Evolutionary conservation across 2,797 vertebrate species (phyloP), one percentile per base, ranked within the genome.

Genomic region (Phrynocephalus vlangalii): DNA sequence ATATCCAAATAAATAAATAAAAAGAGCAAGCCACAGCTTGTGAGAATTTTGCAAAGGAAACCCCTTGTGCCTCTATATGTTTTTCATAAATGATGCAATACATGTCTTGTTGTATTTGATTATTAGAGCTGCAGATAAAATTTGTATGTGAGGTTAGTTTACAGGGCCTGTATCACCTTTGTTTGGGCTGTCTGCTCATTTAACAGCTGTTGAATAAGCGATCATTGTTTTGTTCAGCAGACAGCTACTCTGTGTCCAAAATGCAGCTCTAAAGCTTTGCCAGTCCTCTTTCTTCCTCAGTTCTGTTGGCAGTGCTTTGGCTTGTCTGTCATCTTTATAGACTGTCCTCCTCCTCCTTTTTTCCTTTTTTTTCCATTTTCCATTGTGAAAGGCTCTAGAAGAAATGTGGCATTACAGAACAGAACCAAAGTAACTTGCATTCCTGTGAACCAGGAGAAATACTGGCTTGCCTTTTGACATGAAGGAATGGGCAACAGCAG

Each of bases 191-290:
- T 75, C 70, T 75, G 10, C 82, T 67, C 44, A 67, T 84, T 88
- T 33, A 80, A 67, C 56, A 88, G 56, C 82, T 75, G 77, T 56
- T 30, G 8, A 80, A 80, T 88, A 88, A 88, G 60, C 84, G 82
- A 84, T 71, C 33, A 67, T 52, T 84, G 68, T 75, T 88, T 67
- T 67, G 52, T 67, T 7, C 13, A 52, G 70, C 82, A 84, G 87
- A 75, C 56, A 67, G 68, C 56, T 73, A 79, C 38, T 67, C n/a
- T 73, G 66, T 67, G 78, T 80, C 82, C 82, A 88, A 80, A 73
- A 80, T 63, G 28, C 22, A n/a, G 70, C 44, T 75, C 82, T 84
- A 66, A 75, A 84, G 82, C 87, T 66, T 88, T 84, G 70, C 33
- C 76, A 84, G 38, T 60, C 50, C 30, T 71, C 76, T 66, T 79